Conservation (phyloP, 2,888 invertebrate species). For the Agonopterix subpropinquella region DNA sequence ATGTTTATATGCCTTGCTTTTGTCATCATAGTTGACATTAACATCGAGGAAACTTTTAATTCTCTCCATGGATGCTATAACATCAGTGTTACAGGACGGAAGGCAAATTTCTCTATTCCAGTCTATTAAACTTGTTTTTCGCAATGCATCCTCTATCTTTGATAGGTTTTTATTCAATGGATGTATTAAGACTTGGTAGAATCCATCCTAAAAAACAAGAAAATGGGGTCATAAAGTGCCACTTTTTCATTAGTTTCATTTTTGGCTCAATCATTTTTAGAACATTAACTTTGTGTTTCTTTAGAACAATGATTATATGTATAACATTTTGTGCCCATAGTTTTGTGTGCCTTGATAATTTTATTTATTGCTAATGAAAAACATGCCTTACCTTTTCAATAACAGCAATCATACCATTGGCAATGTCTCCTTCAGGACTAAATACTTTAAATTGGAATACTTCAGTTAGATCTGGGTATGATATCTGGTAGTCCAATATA, state of each 20-base stretch:
- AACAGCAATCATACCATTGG: conserved; percentile 27
- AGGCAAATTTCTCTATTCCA: conserved; percentile 16
- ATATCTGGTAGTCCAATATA: conserved; percentile 18
- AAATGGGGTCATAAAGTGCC: too few species aligned
- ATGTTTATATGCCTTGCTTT: conserved; percentile 10
- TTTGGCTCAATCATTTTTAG: too few species aligned
- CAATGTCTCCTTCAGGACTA: conserved; percentile 28
- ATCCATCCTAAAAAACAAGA: conserved; percentile 5
- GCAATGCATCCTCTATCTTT: conserved; percentile 16
- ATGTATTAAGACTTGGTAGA: conserved; percentile 14
- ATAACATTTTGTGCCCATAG: too few species aligned
- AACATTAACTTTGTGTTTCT: too few species aligned
- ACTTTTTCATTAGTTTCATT: background rate
- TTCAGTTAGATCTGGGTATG: conserved; percentile 18
- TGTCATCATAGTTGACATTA: conserved; percentile 6
- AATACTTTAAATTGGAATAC: conserved; percentile 25
- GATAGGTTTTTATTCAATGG: conserved; percentile 12
- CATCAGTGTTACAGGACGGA: conserved; percentile 13
- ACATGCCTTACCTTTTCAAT: conserved; percentile 17
- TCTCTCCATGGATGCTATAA: conserved; percentile 13
- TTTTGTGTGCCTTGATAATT: too few species aligned
- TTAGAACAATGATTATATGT: too few species aligned
- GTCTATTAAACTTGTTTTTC: conserved; percentile 18
- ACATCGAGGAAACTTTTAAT: conserved; percentile 11
- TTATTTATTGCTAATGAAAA: background rate